Evolutionary conservation across 2,113 vertebrate species (phyloP).

Genomic region (Entosphenus tridentatus): DNA sequence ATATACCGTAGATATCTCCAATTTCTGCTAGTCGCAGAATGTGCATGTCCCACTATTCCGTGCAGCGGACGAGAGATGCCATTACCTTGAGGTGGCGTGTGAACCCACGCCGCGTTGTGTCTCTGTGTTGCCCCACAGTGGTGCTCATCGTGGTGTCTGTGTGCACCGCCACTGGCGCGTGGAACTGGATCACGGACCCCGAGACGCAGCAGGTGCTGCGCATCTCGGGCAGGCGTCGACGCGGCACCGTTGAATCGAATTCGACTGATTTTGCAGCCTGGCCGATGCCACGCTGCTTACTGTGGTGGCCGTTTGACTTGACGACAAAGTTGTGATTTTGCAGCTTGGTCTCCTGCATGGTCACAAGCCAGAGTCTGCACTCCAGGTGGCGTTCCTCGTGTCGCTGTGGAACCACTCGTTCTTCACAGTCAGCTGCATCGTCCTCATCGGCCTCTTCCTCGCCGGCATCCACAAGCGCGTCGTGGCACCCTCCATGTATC

Average conservation of each 20-base stretch:
- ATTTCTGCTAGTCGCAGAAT: constrained; percentile 10
- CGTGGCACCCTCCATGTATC: constrained; percentile 98
- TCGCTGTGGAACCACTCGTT: constrained; percentile 97
- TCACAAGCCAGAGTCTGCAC: constrained; percentile 10
- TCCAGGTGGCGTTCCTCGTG: constrained; percentile 84
- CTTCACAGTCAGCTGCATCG: constrained; percentile 94
- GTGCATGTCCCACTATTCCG: too few species aligned
- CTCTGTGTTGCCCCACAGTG: constrained; percentile 30
- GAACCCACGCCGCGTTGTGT: too few species aligned
- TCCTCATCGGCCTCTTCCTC: constrained; percentile 85
- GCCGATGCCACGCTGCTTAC: too few species aligned
- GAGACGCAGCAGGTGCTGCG: constrained; percentile 76
- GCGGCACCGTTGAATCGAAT: too few species aligned
- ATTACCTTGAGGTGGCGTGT: too few species aligned
- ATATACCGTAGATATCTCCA: constrained; percentile 11
- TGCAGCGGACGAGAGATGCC: too few species aligned
- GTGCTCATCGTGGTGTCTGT: constrained; percentile 95
- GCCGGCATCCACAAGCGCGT: constrained; percentile 97
- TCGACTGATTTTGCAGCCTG: too few species aligned
- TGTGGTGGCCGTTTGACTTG: too few species aligned
- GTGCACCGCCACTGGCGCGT: constrained; percentile 89
- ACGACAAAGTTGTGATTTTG: too few species aligned
- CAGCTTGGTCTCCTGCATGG: too few species aligned
- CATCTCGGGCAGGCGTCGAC: too few species aligned
- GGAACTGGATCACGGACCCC: constrained; percentile 98